Percentiles rank a stretch among this genome's conserved stretches.
Conservation (phyloP, 2,888 invertebrate genomes). For the Aporophyla lueneburgensis region DNA sequence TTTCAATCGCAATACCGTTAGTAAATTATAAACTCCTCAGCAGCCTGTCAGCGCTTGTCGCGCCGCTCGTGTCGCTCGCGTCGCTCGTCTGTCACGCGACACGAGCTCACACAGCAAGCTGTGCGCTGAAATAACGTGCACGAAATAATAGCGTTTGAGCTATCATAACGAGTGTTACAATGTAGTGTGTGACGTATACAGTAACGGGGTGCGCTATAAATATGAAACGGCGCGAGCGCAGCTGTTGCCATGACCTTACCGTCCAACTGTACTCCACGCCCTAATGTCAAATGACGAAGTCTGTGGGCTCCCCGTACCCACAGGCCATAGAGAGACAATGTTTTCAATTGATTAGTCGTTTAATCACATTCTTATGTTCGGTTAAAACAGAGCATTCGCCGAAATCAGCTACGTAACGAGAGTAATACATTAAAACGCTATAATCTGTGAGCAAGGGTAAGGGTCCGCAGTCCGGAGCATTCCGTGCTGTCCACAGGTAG, state of each 20-base stretch:
- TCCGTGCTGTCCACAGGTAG: constrained; percentile 66
- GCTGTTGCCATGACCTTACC: constrained; percentile 52
- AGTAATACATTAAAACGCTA: constrained; percentile 31
- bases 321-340: neutral
- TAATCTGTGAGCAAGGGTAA: constrained; percentile 21
- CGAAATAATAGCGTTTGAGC: neutral
- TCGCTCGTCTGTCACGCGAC: neutral
- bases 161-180: neutral
- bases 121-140: neutral
- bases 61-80: neutral
- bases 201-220: neutral
- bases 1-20: neutral
- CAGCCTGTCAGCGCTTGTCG: neutral
- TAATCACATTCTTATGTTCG: neutral
- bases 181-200: neutral
- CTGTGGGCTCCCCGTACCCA: neutral
- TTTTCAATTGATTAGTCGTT: neutral
- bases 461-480: neutral
- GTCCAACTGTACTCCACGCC: constrained; percentile 19
- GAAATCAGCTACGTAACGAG: neutral
- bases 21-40: neutral
- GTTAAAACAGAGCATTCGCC: no score
- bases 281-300: constrained; percentile 28
- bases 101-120: neutral
- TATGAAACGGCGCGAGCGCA: constrained; percentile 37